phyloP scores from a whole-genome alignment of 2,888 invertebrate genomes.

The Idaea dimidiata region DNA sequence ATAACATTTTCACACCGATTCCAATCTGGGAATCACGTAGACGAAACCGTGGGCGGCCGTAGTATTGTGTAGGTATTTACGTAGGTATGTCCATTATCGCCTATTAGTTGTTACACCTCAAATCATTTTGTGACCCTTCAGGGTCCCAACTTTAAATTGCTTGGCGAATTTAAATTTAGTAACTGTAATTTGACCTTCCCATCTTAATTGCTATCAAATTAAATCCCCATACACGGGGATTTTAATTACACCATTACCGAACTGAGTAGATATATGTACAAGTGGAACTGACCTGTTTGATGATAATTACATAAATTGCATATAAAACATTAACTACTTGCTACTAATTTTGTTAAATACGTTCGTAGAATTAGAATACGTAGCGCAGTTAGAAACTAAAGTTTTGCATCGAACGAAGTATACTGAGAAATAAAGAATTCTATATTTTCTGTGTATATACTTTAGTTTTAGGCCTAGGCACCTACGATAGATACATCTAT shows the following conservation, averaged over 20 bases:
- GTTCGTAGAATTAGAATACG: no score
- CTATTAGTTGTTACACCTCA: background rate
- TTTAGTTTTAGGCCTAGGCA: no score
- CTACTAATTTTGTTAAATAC: no score
- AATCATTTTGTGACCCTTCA: slow-evolving; percentile 32
- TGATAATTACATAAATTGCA: background rate
- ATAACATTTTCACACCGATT: no score
- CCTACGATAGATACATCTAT: no score
- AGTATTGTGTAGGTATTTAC: background rate
- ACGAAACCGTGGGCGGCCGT: no score
- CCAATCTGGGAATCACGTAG: no score
- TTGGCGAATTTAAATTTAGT: slow-evolving; percentile 48
- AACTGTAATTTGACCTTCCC: slow-evolving; percentile 46
- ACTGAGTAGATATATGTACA: background rate
- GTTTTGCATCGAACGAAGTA: no score
- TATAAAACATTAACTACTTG: no score
- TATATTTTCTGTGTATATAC: no score
- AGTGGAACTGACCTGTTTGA: background rate
- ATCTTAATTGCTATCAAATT: slow-evolving; percentile 46
- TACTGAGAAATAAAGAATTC: no score
- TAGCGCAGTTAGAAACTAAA: no score
- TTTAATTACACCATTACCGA: slow-evolving; percentile 12
- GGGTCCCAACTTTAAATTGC: slow-evolving; percentile 56
- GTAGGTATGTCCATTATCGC: background rate
- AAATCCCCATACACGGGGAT: slow-evolving; percentile 20